Conservation (phyloP, 64 coral and sea anemone species). For the Hydrozoanthus tunicans region DNA sequence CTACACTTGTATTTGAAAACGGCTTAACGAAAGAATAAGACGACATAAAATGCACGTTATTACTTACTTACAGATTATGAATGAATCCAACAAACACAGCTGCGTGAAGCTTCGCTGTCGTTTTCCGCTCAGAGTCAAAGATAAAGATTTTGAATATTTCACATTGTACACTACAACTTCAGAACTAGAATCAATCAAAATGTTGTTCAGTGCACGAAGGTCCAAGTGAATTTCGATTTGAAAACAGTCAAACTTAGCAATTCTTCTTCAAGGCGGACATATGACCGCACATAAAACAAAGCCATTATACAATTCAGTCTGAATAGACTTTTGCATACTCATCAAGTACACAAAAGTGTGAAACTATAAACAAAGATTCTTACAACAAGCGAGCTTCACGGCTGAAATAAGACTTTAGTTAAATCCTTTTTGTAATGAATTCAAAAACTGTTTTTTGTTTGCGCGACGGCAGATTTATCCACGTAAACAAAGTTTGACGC, state of each 20-base stretch:
- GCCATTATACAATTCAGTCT: constrained; percentile 1
- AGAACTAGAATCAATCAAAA: not conserved
- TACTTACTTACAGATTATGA: constrained; percentile 40
- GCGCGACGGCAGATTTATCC: not conserved
- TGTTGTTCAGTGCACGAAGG: not conserved
- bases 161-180: constrained; percentile 14
- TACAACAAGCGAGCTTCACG: constrained; percentile 37
- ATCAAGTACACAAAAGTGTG: constrained; percentile 41
- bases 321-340: constrained; percentile 46
- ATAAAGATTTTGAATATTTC: not conserved
- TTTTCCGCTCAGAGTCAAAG: not conserved
- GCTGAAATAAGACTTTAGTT: constrained; percentile 38
- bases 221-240: not conserved
- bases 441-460: constrained; percentile 1
- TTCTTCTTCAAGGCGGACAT: constrained; percentile 6
- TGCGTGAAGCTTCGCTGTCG: not conserved
- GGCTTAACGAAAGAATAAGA: not conserved
- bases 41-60: not conserved
- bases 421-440: constrained; percentile 42
- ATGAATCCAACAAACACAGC: constrained; percentile 4
- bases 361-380: constrained; percentile 59
- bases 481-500: not conserved
- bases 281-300: constrained; percentile 18
- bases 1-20: constrained; percentile 1
- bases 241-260: not conserved